A percentile compares a stretch with the other conserved stretches of the same genome.
Evolutionary conservation across 2,797 vertebrate species (phyloP).

Genomic region (Pangasius krempfi): DNA sequence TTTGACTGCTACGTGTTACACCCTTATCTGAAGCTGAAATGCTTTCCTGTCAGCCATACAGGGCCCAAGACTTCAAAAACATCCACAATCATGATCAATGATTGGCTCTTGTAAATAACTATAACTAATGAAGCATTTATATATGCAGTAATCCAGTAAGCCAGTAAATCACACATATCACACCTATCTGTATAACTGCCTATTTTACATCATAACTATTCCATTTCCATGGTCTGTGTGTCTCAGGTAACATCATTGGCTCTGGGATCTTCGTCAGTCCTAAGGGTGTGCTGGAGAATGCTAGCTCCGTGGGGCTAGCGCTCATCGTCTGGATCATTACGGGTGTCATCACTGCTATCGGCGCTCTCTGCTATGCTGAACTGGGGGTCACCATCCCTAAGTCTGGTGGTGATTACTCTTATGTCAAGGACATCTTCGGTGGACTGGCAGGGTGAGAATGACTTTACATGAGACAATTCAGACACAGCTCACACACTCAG

Average conservation of each 20-base stretch:
- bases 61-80: background rate
- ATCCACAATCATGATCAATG: background rate
- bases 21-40: constrained; percentile 29
- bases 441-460: constrained; percentile 87
- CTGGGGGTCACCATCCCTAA: constrained; percentile 93
- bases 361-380: constrained; percentile 91
- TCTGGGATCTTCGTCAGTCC: constrained; percentile 94
- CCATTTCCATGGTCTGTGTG: constrained; percentile 1
- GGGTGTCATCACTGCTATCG: constrained; percentile 88
- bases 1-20: constrained; percentile 37
- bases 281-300: constrained; percentile 91
- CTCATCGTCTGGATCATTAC: constrained; percentile 90
- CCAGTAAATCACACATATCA: background rate
- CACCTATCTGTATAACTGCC: background rate
- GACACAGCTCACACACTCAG: background rate
- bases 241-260: constrained; percentile 91
- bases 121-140: background rate
- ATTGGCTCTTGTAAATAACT: background rate
- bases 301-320: constrained; percentile 87
- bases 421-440: constrained; percentile 93
- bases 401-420: constrained; percentile 91
- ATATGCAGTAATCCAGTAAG: background rate
- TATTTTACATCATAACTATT: background rate
- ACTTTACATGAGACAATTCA: background rate
- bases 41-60: background rate